Base-by-base conservation (phyloP, 2,888 invertebrate genomes). In the Monochamus alternatus region DNA sequence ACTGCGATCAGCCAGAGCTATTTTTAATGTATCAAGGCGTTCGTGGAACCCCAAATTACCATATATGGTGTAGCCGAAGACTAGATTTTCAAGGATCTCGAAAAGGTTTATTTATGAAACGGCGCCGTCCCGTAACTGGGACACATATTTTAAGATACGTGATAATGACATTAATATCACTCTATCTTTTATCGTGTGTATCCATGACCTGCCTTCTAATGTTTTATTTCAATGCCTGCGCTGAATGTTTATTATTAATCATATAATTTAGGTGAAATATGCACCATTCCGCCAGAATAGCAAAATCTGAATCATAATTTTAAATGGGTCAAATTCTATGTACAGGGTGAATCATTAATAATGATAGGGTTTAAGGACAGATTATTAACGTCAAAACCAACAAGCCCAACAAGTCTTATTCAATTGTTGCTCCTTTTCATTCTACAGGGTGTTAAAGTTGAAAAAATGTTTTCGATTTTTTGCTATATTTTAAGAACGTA, bases 201-300 rank as follows among this genome's bases (percentile, higher is more conserved):
- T 10, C 65, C 65, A 51, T 65, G 65, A 65, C 65, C 65, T 65
- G 47, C 65, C 65, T 65, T 65, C n/a, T 31, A 60, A 60, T 60
- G 32, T 60, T 60, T 31, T 38, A 60, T 32, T 60, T 32, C 9
- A 14, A n/a, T 32, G 31, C 32, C 31, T 31, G 60, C 10, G 3
- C 8, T 60, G 38, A 60, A 32, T 60, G 38, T 38, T 38, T 7
- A 7, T 38, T 38, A 38, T 38, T 38, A 38, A 38, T 38, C 2
- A 7, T 38, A 7, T 38, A 38, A 38, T 38, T 38, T 38, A 5
- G 38, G 2, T 38, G 38, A 7, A 38, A 38, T 38, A 38, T 38
- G 38, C 38, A 38, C 38, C 38, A 7, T 38, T 38, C 7, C 38
- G 7, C 4, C 5, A 38, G 38, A 7, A 38, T 5, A 38, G 38